phyloP scores from a whole-genome alignment of 2,797 vertebrate genomes.

The Brachyalestes nurse region DNA sequence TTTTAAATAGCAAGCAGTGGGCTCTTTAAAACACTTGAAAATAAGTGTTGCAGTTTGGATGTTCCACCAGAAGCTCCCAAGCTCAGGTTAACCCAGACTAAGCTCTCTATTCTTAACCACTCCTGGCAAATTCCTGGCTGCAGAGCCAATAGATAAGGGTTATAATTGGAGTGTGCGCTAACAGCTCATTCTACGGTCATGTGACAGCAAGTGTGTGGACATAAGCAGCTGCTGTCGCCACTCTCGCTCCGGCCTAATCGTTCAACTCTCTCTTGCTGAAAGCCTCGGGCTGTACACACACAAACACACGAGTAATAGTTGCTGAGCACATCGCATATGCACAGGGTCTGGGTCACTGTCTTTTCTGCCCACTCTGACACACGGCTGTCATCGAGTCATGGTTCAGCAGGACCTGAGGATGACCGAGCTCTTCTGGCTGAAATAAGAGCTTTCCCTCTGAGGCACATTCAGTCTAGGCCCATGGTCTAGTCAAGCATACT shows the following conservation, averaged over 20 bases:
- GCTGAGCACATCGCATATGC: background rate
- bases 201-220: slow-evolving; percentile 10
- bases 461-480: background rate
- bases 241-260: slow-evolving; percentile 39
- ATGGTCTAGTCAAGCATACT: background rate
- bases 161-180: slow-evolving; percentile 40
- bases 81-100: background rate
- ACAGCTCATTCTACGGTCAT: slow-evolving; percentile 6
- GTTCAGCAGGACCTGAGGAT: background rate
- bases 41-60: background rate
- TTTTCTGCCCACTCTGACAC: background rate
- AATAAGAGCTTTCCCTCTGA: background rate
- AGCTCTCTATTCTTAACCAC: slow-evolving; percentile 5
- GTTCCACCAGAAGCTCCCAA: background rate
- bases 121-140: slow-evolving; percentile 14
- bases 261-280: background rate
- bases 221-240: slow-evolving; percentile 52
- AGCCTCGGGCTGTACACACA: background rate
- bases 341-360: background rate
- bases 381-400: background rate
- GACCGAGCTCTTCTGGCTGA: background rate
- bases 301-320: background rate
- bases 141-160: slow-evolving; percentile 18
- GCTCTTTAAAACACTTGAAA: background rate
- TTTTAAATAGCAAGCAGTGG: no score